Percentiles rank a stretch among this genome's conserved stretches.
These are phyloP conservation scores for Myotis vivesi DNA, from an alignment of 2,797 vertebrate species.

Conservation along the genomic window DNA sequence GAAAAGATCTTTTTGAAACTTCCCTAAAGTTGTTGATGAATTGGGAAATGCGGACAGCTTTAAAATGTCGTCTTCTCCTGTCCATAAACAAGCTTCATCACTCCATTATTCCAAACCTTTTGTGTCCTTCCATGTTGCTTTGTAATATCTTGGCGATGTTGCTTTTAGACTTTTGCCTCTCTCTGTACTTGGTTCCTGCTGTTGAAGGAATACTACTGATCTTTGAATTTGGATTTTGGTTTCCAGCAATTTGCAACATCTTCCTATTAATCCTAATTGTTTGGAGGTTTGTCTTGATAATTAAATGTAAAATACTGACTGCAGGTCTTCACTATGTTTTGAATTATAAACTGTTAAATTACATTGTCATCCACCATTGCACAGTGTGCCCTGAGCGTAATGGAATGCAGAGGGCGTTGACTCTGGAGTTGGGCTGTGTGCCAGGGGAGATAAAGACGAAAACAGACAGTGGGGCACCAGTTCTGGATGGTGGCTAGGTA, in stretches of 20 bases:
- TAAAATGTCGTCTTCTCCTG: not conserved
- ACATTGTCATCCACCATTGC: not conserved
- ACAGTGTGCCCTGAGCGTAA: not conserved
- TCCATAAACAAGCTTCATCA: not conserved
- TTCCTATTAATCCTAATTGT: constrained; percentile 13
- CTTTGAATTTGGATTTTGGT: not conserved
- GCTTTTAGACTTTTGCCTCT: not conserved
- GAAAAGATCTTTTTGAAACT: not conserved
- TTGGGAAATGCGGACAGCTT: not conserved
- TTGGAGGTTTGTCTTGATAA: constrained; percentile 21
- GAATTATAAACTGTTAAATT: not conserved
- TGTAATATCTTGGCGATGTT: not conserved
- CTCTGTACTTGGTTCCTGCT: not conserved
- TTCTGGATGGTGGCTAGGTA: not conserved
- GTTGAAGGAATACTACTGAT: not conserved
- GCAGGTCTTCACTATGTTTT: not conserved
- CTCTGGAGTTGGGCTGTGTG: not conserved
- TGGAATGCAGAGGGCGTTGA: not conserved
- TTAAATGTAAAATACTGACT: constrained; percentile 13
- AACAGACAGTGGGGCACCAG: not conserved
- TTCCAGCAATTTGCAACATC: not conserved
- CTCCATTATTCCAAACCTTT: not conserved
- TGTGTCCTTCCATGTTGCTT: not conserved
- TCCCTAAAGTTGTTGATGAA: not conserved
- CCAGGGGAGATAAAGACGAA: not conserved